Percentiles rank a stretch among this genome's conserved stretches.
Evolutionary conservation across 1,140 invertebrate genomes (phyloP).

Genomic region (Schlechtendalia chinensis): DNA sequence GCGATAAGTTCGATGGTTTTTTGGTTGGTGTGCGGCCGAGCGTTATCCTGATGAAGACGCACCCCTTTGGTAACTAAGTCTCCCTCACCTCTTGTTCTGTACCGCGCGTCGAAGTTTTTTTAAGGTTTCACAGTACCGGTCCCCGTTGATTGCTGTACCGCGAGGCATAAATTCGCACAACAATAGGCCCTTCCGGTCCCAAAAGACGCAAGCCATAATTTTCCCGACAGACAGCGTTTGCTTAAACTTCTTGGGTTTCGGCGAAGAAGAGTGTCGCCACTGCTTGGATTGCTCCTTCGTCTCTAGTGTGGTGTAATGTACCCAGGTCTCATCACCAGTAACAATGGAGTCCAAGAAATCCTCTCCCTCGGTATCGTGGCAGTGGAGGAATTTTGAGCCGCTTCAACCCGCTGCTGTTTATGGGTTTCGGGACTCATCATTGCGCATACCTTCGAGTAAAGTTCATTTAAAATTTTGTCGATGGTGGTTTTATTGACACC

Average conservation of each 20-base stretch:
- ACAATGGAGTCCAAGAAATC: conserved; percentile 48
- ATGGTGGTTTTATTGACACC: too few species aligned
- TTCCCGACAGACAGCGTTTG: not conserved
- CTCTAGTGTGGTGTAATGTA: conserved; percentile 50
- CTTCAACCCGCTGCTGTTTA: too few species aligned
- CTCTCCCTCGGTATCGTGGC: not conserved
- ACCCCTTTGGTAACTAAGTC: conserved; percentile 19
- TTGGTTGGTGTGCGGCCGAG: conserved; percentile 54
- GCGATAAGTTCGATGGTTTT: conserved; percentile 50
- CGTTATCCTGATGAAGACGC: conserved; percentile 56
- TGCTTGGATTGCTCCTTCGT: conserved; percentile 51
- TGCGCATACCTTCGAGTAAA: too few species aligned
- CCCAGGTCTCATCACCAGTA: conserved; percentile 50
- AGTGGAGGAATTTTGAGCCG: too few species aligned
- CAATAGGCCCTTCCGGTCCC: not conserved
- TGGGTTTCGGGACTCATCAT: too few species aligned
- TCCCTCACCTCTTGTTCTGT: not conserved
- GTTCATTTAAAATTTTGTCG: too few species aligned
- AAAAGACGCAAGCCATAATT: conserved; percentile 40
- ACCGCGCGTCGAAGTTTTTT: not conserved
- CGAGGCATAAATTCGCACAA: conserved; percentile 24
- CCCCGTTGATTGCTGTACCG: conserved; percentile 4
- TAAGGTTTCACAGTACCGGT: not conserved
- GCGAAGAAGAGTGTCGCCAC: conserved; percentile 41
- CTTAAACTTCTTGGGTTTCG: not conserved